A percentile compares a stretch with the other conserved stretches of the same genome.
Conservation (phyloP, 2,797 vertebrate species). For the Saxicola maurus region DNA sequence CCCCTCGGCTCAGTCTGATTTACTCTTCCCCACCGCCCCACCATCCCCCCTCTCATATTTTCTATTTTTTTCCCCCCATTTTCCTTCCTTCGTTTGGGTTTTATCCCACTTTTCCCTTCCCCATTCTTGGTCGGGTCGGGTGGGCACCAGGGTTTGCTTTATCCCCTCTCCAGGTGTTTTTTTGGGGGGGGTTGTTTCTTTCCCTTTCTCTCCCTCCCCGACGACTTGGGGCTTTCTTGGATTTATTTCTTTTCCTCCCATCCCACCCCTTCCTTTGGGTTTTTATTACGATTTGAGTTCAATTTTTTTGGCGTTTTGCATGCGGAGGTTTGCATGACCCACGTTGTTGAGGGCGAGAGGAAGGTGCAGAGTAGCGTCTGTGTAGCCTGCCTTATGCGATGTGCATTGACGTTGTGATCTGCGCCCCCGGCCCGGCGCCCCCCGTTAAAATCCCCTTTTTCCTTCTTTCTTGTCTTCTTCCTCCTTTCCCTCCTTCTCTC, state of each 20-base stretch:
- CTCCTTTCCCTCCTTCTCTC: not conserved
- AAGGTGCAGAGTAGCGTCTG: slow-evolving; percentile 67
- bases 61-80: not conserved
- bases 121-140: slow-evolving; percentile 12
- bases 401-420: slow-evolving; percentile 64
- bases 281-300: slow-evolving; percentile 18
- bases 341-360: slow-evolving; percentile 93
- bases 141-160: not conserved
- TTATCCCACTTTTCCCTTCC: slow-evolving; percentile 8
- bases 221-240: not conserved
- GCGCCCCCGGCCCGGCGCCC: slow-evolving; percentile 65
- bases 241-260: slow-evolving; percentile 47
- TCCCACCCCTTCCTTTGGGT: slow-evolving; percentile 5
- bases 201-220: not conserved
- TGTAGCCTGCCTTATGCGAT: slow-evolving; percentile 73
- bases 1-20: slow-evolving; percentile 75
- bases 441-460: slow-evolving; percentile 70
- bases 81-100: not conserved
- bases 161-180: slow-evolving; percentile 16
- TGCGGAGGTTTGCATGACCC: slow-evolving; percentile 98
- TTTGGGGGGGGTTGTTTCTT: not conserved
- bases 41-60: not conserved
- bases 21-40: not conserved
- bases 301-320: slow-evolving; percentile 90
- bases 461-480: slow-evolving; percentile 66